Percentiles rank a stretch among this genome's conserved stretches.
phyloP scores from a whole-genome alignment of 2,113 vertebrate genomes.

The Oryzias curvinotus region DNA sequence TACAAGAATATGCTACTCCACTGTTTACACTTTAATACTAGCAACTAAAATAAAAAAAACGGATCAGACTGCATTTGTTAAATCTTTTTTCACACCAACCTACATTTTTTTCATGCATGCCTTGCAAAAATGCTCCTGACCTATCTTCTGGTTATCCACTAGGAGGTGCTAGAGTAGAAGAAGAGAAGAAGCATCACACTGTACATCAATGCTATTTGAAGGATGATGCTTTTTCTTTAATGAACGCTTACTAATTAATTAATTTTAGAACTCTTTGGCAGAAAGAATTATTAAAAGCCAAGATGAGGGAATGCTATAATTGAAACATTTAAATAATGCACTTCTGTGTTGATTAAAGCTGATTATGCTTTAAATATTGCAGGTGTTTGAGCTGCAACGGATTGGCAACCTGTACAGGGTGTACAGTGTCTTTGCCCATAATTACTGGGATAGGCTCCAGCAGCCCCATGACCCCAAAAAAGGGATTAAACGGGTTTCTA shows the following conservation, averaged over 20 bases:
- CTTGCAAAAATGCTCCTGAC: neutral
- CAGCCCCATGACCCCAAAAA: too few relatives aligned
- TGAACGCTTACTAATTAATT: conserved; percentile 32
- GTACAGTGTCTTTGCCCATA: too few relatives aligned
- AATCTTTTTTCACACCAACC: too few relatives aligned
- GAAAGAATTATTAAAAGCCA: conserved; percentile 26
- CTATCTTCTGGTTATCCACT: conserved; percentile 44
- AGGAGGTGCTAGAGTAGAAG: conserved; percentile 67
- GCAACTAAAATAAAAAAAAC: too few relatives aligned
- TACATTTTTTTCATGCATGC: neutral
- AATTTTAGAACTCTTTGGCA: conserved; percentile 30
- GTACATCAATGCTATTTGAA: neutral
- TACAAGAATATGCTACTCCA: too few relatives aligned
- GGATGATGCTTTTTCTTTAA: conserved; percentile 16
- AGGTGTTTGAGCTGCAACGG: conserved; percentile 3
- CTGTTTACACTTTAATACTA: too few relatives aligned
- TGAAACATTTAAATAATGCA: conserved; percentile 19
- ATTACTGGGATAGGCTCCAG: too few relatives aligned
- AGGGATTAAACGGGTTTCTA: too few relatives aligned
- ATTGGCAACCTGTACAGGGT: neutral
- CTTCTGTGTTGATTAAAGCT: conserved; percentile 10
- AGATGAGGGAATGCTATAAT: conserved; percentile 29
- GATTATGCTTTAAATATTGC: neutral
- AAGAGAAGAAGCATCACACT: conserved; percentile 35
- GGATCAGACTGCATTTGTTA: too few relatives aligned